Conservation (phyloP, 1,140 invertebrate species). For the Drosophila simulans region DNA sequence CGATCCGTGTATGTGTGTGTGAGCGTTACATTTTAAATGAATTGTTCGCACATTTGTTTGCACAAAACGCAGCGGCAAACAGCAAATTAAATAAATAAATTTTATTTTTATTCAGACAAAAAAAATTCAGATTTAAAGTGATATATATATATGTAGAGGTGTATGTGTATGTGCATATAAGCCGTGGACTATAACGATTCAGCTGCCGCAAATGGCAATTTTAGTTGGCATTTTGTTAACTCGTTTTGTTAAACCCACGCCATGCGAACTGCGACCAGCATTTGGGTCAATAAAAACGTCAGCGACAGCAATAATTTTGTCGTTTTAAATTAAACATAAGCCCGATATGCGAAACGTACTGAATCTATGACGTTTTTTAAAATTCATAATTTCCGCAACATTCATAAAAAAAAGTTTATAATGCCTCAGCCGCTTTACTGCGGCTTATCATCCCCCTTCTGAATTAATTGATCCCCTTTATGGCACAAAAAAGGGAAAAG, state of each 20-base stretch:
- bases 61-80: constrained; percentile 60
- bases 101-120: constrained; percentile 53
- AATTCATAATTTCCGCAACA: constrained; percentile 63
- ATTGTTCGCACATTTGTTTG: constrained; percentile 76
- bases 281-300: constrained; percentile 76
- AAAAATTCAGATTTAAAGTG: constrained; percentile 32
- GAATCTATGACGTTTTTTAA: constrained; percentile 56
- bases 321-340: constrained; percentile 67
- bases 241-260: constrained; percentile 14
- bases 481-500: not conserved
- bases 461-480: constrained; percentile 53
- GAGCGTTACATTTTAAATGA: constrained; percentile 76
- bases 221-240: constrained; percentile 64
- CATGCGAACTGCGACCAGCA: constrained; percentile 16
- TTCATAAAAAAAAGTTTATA: constrained; percentile 47
- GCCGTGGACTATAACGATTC: constrained; percentile 32
- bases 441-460: constrained; percentile 48
- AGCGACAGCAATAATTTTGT: constrained; percentile 61
- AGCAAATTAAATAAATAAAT: constrained; percentile 78
- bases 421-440: constrained; percentile 18
- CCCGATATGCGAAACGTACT: not conserved
- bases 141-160: constrained; percentile 5
- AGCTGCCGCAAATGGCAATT: constrained; percentile 61
- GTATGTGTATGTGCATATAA: constrained; percentile 1
- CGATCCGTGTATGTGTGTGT: constrained; percentile 20